These are phyloP conservation scores for Telmatochromis sp. DNA, from an alignment of 2,113 vertebrate genomes.

Conservation along the genomic window DNA sequence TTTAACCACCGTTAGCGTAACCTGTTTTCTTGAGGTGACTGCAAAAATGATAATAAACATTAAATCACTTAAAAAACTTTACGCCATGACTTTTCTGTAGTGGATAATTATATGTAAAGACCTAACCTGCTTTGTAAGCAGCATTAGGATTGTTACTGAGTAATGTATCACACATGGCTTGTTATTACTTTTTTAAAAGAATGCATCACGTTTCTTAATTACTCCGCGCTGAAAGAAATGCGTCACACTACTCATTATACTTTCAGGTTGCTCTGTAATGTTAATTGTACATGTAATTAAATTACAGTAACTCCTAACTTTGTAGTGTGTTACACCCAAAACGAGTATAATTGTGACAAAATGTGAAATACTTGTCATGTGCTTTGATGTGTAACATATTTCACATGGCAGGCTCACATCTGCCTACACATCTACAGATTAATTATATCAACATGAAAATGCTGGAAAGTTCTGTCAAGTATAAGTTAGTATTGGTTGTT, in stretches of 20 bases:
- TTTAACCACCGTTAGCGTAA: neutral
- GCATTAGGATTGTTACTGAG: neutral
- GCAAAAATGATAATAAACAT: neutral
- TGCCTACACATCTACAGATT: neutral
- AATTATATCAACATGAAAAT: neutral
- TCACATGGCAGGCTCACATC: neutral
- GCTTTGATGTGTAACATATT: neutral
- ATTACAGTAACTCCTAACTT: neutral
- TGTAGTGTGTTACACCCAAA: neutral
- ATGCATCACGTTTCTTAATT: neutral
- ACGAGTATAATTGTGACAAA: neutral
- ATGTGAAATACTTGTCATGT: neutral
- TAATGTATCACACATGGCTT: neutral
- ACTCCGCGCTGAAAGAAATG: neutral
- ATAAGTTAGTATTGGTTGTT: neutral
- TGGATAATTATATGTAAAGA: neutral
- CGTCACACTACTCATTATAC: neutral
- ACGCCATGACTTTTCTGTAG: neutral
- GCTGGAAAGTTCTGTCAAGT: neutral
- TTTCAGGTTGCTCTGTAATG: neutral
- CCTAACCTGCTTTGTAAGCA: neutral
- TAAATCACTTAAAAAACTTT: neutral
- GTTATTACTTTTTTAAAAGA: neutral
- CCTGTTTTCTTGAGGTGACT: neutral
- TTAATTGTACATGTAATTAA: neutral